Base-by-base conservation (phyloP, 2,797 vertebrate species). In the Scolopax rusticola region DNA sequence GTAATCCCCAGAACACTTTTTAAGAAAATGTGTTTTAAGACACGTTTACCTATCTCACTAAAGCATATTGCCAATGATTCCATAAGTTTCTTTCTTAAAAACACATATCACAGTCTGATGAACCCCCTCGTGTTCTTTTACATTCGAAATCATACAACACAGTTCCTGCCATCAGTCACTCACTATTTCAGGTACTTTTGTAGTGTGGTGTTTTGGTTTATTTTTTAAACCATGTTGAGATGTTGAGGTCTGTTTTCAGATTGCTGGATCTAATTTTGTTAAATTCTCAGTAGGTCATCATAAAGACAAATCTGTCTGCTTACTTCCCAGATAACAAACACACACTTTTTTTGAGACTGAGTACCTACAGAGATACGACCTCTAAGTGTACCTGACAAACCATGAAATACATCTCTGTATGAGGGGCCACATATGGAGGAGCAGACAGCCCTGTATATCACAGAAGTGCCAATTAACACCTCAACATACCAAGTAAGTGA, bases 201-300 rank as follows among this genome's bases (percentile, higher is more conserved):
- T 17, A 30, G 16, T 8, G 15, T 2, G 2, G 1, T 2, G 32
- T 33, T 15, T 32, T 27, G 10, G 43, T 50, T 40, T 11, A 28
- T 60, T 77, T 69, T 69, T 59, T 21, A 38, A 81, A 24, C 2
- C 3, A 43, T 2, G 2, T 28, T 67, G 60, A 91, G 48, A 33
- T 20, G 21, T 2, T 64, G 45, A 92, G 74, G 21, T 8, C 28
- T 82, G 50, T 16, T 41, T 78, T 78, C 40, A 53, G 40, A 32
- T 13, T 48, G 30, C 7, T 48, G 18, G 45, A 65, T 36, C 24
- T 33, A 12, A 17, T 70, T 80, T 75, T 81, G 15, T 60, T 71
- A 63, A 81, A 75, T 63, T 81, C 74, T 63, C 57, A 16, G 3
- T 51, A 63, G 54, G 82, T 12, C 17, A 48, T 40, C 17, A 25